Evolutionary conservation across 2,888 invertebrate species (phyloP).

Genomic region (Catocala nupta): DNA sequence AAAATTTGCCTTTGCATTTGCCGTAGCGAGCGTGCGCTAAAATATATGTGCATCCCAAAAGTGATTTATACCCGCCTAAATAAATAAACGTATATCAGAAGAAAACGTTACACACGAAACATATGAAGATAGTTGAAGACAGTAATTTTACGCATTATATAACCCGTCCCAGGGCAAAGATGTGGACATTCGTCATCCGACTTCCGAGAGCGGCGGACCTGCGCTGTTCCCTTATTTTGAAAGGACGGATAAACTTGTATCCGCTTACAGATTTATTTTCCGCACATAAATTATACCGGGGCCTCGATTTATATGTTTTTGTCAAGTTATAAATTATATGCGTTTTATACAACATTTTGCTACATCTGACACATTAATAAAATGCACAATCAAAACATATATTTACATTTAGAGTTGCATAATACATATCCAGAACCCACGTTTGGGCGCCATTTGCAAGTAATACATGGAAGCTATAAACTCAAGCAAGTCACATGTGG

Average conservation of each 20-base stretch:
- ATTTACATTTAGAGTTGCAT: slow-evolving; percentile 33
- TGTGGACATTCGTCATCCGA: slow-evolving; percentile 79
- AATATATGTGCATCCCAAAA: slow-evolving; percentile 46
- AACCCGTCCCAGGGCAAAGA: slow-evolving; percentile 75
- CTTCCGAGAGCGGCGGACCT: slow-evolving; percentile 67
- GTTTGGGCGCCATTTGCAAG: slow-evolving; percentile 62
- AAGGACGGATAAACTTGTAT: slow-evolving; percentile 77
- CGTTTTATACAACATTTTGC: slow-evolving; percentile 47
- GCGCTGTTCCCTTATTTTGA: slow-evolving; percentile 72
- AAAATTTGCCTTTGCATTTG: slow-evolving; percentile 43
- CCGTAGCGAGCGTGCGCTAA: slow-evolving; percentile 27
- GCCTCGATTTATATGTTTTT: slow-evolving; percentile 61
- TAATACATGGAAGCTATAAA: slow-evolving; percentile 59
- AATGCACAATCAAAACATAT: slow-evolving; percentile 40
- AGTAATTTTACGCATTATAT: slow-evolving; percentile 85
- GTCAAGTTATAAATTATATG: slow-evolving; percentile 52
- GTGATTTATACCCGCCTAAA: slow-evolving; percentile 55
- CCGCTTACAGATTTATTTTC: slow-evolving; percentile 77
- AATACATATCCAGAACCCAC: slow-evolving; percentile 39
- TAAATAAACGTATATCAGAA: slow-evolving; percentile 59
- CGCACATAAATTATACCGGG: slow-evolving; percentile 67
- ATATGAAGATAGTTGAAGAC: slow-evolving; percentile 77
- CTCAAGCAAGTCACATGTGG: slow-evolving; percentile 64
- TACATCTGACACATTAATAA: slow-evolving; percentile 32
- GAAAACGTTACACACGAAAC: slow-evolving; percentile 60